Conservation (phyloP, 1,140 invertebrate species). For the Diorhabda elongata region DNA sequence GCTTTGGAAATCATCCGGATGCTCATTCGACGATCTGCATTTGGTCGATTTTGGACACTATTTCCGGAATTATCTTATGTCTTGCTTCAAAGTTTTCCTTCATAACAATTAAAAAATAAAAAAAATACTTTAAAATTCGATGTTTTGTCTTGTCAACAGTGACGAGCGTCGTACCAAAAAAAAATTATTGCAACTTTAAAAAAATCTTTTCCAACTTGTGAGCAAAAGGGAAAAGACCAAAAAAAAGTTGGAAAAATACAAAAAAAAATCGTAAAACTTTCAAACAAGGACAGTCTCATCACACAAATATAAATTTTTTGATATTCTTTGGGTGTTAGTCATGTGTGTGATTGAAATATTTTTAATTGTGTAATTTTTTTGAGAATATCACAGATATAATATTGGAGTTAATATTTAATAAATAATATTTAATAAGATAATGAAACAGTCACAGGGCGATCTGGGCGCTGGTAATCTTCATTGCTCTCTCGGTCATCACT, state of each 20-base stretch:
- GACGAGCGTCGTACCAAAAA: slow-evolving; percentile 36
- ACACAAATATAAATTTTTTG: too few species aligned
- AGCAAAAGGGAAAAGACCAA: slow-evolving; percentile 31
- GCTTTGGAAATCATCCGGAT: too few species aligned
- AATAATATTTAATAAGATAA: too few species aligned
- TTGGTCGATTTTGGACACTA: too few species aligned
- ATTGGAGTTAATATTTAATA: background rate
- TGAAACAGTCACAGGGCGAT: too few species aligned
- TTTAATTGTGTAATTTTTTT: slow-evolving; percentile 5
- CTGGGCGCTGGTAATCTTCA: too few species aligned
- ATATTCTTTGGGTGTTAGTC: slow-evolving; percentile 32
- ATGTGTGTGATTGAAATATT: slow-evolving; percentile 17
- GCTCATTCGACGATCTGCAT: too few species aligned
- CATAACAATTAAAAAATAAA: slow-evolving; percentile 41
- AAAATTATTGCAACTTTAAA: slow-evolving; percentile 40
- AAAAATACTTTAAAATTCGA: slow-evolving; percentile 38
- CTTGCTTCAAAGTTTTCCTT: slow-evolving; percentile 45
- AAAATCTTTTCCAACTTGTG: slow-evolving; percentile 33
- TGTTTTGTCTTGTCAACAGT: slow-evolving; percentile 27
- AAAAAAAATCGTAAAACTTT: slow-evolving; percentile 14
- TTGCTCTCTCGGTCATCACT: too few species aligned
- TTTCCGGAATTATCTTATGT: slow-evolving; percentile 37
- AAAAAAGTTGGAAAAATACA: slow-evolving; percentile 38
- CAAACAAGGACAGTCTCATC: too few species aligned
- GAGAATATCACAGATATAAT: slow-evolving; percentile 9